Percentiles rank a stretch among this genome's conserved stretches.
These are phyloP conservation scores for Chiridota heheva DNA, from an alignment of 35 echinoderm and acorn worm genomes.

Conservation along the genomic window DNA sequence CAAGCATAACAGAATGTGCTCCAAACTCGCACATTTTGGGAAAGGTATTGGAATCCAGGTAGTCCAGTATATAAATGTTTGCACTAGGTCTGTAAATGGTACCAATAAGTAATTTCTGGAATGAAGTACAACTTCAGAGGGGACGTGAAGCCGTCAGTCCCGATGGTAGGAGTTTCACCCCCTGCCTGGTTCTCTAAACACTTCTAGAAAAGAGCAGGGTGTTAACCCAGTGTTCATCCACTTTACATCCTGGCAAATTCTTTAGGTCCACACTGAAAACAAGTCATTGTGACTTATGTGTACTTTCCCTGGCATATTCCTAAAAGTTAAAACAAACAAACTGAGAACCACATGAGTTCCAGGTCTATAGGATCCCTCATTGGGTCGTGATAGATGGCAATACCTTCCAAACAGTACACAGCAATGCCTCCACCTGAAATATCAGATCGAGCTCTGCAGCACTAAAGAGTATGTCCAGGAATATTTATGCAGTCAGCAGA, in stretches of 20 bases:
- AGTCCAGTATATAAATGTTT: slow-evolving; percentile 58
- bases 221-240: too few relatives aligned
- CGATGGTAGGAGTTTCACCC: too few relatives aligned
- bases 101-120: slow-evolving; percentile 51
- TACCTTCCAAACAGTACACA: slow-evolving; percentile 51
- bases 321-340: too few relatives aligned
- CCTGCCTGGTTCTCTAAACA: too few relatives aligned
- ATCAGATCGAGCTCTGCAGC: slow-evolving; percentile 50
- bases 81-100: slow-evolving; percentile 67
- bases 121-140: too few relatives aligned
- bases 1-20: slow-evolving; percentile 51
- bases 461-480: slow-evolving; percentile 48
- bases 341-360: slow-evolving; percentile 59
- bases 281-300: too few relatives aligned
- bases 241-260: too few relatives aligned
- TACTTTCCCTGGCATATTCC: too few relatives aligned
- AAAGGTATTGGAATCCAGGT: slow-evolving; percentile 48
- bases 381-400: slow-evolving; percentile 51
- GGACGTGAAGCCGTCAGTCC: too few relatives aligned
- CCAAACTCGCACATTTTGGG: slow-evolving; percentile 23
- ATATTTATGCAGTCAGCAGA: slow-evolving; percentile 67
- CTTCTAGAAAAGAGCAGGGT: too few relatives aligned
- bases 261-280: too few relatives aligned
- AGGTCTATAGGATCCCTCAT: slow-evolving; percentile 16
- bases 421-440: slow-evolving; percentile 55